Conservation (phyloP, 2,888 invertebrate genomes). For the Herminia tarsipennalis region DNA sequence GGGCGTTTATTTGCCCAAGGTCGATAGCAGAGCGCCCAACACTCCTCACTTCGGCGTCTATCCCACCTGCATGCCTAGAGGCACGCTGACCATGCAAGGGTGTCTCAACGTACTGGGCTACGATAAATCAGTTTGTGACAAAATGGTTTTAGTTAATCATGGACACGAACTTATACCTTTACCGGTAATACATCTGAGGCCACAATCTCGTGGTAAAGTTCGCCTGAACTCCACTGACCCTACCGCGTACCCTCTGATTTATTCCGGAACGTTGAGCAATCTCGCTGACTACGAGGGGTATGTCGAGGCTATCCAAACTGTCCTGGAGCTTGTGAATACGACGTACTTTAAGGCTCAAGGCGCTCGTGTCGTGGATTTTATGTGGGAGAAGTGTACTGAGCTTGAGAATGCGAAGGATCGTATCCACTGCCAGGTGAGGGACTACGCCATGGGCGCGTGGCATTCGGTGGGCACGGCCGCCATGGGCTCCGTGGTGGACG, state of each 20-base stretch:
- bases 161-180: slow-evolving; percentile 59
- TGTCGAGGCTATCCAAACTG: slow-evolving; percentile 55
- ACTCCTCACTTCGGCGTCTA: slow-evolving; percentile 71
- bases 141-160: slow-evolving; percentile 49
- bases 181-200: slow-evolving; percentile 67
- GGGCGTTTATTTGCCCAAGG: slow-evolving; percentile 59
- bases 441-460: slow-evolving; percentile 69
- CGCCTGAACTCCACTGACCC: slow-evolving; percentile 55
- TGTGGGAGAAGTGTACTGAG: slow-evolving; percentile 52
- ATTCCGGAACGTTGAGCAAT: slow-evolving; percentile 64
- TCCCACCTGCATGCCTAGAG: slow-evolving; percentile 58
- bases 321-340: slow-evolving; percentile 56
- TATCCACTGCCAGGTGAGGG: slow-evolving; percentile 72
- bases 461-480: slow-evolving; percentile 73
- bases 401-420: slow-evolving; percentile 53
- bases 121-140: slow-evolving; percentile 52
- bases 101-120: slow-evolving; percentile 58
- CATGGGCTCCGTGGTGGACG: slow-evolving; percentile 67
- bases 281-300: slow-evolving; percentile 56
- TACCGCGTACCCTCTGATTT: slow-evolving; percentile 59
- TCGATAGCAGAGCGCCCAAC: slow-evolving; percentile 35
- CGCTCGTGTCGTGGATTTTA: slow-evolving; percentile 57
- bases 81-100: slow-evolving; percentile 42
- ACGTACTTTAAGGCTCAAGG: slow-evolving; percentile 57
- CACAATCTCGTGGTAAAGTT: slow-evolving; percentile 67